Percentiles rank a stretch among this genome's conserved stretches.
These are phyloP conservation scores for Geopemphigus sp. DNA, from an alignment of 1,140 invertebrate species.

Conservation along the genomic window DNA sequence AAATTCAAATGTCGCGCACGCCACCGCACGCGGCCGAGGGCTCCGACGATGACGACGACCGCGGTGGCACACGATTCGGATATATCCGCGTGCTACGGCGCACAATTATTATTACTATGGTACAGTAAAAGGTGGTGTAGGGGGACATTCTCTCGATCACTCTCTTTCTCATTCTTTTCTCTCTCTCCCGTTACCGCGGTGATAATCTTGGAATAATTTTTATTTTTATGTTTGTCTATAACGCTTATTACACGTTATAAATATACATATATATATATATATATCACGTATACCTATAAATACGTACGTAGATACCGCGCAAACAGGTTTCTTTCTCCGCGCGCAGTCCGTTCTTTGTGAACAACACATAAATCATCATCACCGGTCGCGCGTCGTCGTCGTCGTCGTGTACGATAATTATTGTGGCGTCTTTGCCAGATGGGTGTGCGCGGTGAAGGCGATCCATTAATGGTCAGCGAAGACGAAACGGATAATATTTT, in stretches of 20 bases:
- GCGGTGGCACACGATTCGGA: slow-evolving; percentile 14
- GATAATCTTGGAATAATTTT: slow-evolving; percentile 13
- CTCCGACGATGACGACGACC: neutral
- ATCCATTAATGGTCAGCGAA: slow-evolving; percentile 37
- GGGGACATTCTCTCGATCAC: no score
- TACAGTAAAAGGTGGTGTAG: neutral
- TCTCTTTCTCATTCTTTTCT: no score
- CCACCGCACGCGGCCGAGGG: no score
- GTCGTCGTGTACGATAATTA: slow-evolving; percentile 2
- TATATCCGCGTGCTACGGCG: slow-evolving; percentile 5
- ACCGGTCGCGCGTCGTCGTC: neutral
- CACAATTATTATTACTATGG: neutral
- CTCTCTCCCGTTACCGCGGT: no score
- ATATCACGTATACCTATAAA: neutral
- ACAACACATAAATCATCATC: slow-evolving; percentile 31
- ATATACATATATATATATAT: slow-evolving; percentile 4
- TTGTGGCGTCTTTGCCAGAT: neutral
- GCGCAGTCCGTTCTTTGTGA: slow-evolving; percentile 1
- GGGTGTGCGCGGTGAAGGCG: slow-evolving; percentile 2
- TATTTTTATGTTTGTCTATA: neutral
- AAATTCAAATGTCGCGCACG: slow-evolving; percentile 23
- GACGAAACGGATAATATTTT: slow-evolving; percentile 33
- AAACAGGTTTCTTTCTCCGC: slow-evolving; percentile 26
- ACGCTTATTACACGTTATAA: neutral
- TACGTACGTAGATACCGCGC: neutral